Evolutionary conservation across 2,888 invertebrate species (phyloP).

Genomic region (Ctena decussata): DNA sequence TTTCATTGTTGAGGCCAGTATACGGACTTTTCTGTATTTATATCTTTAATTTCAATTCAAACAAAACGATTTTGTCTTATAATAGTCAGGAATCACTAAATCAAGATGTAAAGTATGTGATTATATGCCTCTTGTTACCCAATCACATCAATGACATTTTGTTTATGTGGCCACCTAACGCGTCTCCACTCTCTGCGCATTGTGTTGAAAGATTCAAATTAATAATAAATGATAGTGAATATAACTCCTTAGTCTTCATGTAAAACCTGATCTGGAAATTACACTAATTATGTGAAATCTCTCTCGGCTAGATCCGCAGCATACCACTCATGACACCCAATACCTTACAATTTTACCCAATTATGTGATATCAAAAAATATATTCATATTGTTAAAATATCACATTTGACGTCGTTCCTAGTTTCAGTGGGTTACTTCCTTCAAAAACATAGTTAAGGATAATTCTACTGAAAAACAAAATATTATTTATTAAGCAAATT

Average conservation of each 20-base stretch:
- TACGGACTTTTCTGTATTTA: too few relatives aligned
- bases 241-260: not conserved
- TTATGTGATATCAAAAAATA: slow-evolving; percentile 1
- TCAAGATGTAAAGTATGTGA: not conserved
- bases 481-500: too few relatives aligned
- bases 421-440: too few relatives aligned
- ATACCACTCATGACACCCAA: not conserved
- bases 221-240: slow-evolving; percentile 3
- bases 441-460: too few relatives aligned
- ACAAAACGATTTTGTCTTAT: too few relatives aligned
- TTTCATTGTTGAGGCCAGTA: too few relatives aligned
- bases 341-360: slow-evolving; percentile 1
- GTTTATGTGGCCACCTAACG: slow-evolving; percentile 4
- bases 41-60: too few relatives aligned
- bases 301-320: not conserved
- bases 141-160: not conserved
- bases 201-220: slow-evolving; percentile 9
- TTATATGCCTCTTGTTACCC: not conserved
- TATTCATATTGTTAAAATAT: slow-evolving; percentile 7
- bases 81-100: not conserved
- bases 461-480: too few relatives aligned
- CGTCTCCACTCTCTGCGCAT: not conserved
- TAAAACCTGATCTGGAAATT: not conserved
- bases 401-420: not conserved
- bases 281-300: not conserved